Conservation (phyloP, 2,888 invertebrate genomes). For the Volucella zonaria region DNA sequence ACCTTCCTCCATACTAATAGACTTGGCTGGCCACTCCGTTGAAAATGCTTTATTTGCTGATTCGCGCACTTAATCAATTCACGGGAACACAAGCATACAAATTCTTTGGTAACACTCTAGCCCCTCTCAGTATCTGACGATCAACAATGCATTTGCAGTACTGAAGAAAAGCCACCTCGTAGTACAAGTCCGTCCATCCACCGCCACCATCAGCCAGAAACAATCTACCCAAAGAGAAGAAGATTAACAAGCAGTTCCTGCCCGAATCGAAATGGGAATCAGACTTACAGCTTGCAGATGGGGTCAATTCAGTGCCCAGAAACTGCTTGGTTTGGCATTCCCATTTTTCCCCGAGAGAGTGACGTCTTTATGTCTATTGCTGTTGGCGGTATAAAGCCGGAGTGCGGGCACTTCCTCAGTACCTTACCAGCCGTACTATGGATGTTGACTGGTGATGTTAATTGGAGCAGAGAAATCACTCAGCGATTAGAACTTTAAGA, state of each 20-base stretch:
- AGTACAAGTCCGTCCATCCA: conserved; percentile 8
- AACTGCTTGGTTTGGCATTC: conserved; percentile 44
- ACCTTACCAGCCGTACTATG: conserved; percentile 22
- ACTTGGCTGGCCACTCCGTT: conserved; percentile 37
- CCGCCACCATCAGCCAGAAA: too few species aligned
- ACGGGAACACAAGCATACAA: conserved; percentile 20
- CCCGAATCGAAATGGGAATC: conserved; percentile 46
- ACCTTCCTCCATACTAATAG: conserved; percentile 37
- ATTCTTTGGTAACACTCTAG: conserved; percentile 2
- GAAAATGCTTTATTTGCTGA: conserved; percentile 44
- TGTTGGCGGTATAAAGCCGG: not conserved
- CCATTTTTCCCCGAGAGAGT: conserved; percentile 25
- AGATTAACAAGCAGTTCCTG: conserved; percentile 46
- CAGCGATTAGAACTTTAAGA: conserved; percentile 49
- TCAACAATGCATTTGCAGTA: conserved; percentile 27
- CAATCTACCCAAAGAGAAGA: not conserved
- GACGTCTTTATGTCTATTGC: conserved; percentile 45
- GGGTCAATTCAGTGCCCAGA: conserved; percentile 40
- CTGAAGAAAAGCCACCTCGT: not conserved
- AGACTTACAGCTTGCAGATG: conserved; percentile 14
- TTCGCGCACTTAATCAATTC: conserved; percentile 68
- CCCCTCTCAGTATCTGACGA: conserved; percentile 4
- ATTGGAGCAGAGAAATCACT: conserved; percentile 61
- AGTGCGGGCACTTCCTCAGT: not conserved
- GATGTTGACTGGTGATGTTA: conserved; percentile 29